Evolutionary conservation across 2,797 vertebrate species (phyloP).

Genomic region (Sus cebifrons): DNA sequence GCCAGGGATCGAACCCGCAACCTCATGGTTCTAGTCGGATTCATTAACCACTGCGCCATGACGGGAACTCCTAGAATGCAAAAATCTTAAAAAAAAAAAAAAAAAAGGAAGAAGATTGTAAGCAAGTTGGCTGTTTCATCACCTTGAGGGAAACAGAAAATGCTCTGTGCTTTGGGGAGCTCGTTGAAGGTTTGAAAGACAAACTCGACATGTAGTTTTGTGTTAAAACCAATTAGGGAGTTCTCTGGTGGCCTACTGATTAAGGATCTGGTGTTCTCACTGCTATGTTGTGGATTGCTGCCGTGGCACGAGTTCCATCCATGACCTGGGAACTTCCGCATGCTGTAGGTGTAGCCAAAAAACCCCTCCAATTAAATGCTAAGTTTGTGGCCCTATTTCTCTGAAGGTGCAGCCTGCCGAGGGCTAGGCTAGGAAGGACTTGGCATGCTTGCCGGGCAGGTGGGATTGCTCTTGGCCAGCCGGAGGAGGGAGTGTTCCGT

Average conservation of each 20-base stretch:
- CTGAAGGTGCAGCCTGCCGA: neutral
- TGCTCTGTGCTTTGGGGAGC: neutral
- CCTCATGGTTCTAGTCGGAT: too few species aligned
- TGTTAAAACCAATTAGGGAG: neutral
- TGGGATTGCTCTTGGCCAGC: neutral
- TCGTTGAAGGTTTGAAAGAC: neutral
- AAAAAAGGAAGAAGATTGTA: neutral
- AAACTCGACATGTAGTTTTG: neutral
- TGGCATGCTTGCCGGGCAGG: neutral
- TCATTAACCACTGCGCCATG: too few species aligned
- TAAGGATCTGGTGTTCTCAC: too few species aligned
- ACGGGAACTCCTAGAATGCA: too few species aligned
- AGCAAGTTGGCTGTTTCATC: neutral
- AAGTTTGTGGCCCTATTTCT: neutral
- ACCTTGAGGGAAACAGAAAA: neutral
- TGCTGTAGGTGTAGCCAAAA: too few species aligned
- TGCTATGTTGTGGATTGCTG: too few species aligned
- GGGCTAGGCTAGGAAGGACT: neutral
- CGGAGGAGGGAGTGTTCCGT: accelerated
- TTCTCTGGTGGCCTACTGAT: too few species aligned
- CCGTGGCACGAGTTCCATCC: too few species aligned
- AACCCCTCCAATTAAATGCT: neutral
- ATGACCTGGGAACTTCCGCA: too few species aligned
- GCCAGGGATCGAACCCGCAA: too few species aligned
- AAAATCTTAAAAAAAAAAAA: too few species aligned